These are phyloP conservation scores for Papilio aristodemus DNA, from an alignment of 1,140 invertebrate genomes.

Conservation along the genomic window DNA sequence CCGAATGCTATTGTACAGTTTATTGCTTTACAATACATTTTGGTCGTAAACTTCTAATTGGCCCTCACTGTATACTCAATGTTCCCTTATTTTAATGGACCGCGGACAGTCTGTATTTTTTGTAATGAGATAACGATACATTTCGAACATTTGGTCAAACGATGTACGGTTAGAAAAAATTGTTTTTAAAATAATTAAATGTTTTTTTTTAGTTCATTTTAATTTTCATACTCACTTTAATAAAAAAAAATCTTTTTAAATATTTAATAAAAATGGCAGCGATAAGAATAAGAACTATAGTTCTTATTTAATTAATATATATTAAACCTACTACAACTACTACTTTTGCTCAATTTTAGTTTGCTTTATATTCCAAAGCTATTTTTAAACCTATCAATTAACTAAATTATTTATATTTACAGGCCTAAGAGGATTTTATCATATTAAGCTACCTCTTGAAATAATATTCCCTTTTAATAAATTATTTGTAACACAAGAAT, in stretches of 20 bases:
- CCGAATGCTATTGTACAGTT: slow-evolving; percentile 68
- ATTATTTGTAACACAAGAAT: slow-evolving; percentile 4
- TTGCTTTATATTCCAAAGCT: too few species aligned
- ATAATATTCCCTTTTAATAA: neutral
- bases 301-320: too few species aligned
- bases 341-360: too few species aligned
- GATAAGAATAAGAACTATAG: too few species aligned
- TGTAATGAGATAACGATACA: slow-evolving; percentile 21
- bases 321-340: too few species aligned
- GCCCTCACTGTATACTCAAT: slow-evolving; percentile 65
- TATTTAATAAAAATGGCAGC: too few species aligned
- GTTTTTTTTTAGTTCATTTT: neutral
- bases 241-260: too few species aligned
- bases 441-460: neutral
- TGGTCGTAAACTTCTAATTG: slow-evolving; percentile 76
- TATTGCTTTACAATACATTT: slow-evolving; percentile 75
- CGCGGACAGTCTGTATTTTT: slow-evolving; percentile 48
- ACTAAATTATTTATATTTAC: too few species aligned
- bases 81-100: slow-evolving; percentile 69
- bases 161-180: neutral
- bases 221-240: too few species aligned
- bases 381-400: too few species aligned
- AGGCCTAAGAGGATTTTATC: neutral
- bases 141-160: slow-evolving; percentile 8
- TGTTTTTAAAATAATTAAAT: neutral